Conservation (phyloP, 2,797 vertebrate genomes). For the Gymnodraco acuticeps region DNA sequence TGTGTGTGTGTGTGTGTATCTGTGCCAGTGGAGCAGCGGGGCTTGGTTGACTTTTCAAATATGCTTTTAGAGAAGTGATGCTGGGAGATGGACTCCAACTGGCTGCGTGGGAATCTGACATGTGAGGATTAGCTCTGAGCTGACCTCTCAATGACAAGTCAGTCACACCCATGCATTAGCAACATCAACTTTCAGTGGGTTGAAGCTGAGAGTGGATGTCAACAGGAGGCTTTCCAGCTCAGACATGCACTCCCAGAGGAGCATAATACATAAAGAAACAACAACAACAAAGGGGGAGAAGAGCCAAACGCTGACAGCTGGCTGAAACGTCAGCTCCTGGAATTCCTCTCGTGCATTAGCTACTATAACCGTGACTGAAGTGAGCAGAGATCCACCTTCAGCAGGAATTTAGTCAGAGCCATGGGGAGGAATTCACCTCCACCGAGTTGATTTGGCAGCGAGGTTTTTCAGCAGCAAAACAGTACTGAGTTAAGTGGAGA, state of each 20-base stretch:
- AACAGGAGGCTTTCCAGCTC: conserved; percentile 39
- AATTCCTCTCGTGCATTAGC: conserved; percentile 53
- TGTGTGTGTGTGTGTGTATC: not conserved
- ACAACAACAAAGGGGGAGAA: conserved; percentile 11
- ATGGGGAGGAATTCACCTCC: conserved; percentile 1
- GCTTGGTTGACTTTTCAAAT: conserved; percentile 43
- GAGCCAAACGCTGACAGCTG: conserved; percentile 32
- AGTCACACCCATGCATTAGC: conserved; percentile 27
- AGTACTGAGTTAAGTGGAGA: conserved; percentile 30
- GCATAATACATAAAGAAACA: conserved; percentile 13
- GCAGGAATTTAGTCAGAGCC: conserved; percentile 38
- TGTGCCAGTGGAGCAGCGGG: conserved; percentile 41
- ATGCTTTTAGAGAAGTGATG: conserved; percentile 38
- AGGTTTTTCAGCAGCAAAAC: conserved; percentile 11
- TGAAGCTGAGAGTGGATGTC: conserved; percentile 18
- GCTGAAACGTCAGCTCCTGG: conserved; percentile 49
- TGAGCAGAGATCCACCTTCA: conserved; percentile 33
- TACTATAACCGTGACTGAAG: conserved; percentile 30
- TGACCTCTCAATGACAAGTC: conserved; percentile 43
- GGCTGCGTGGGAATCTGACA: conserved; percentile 25
- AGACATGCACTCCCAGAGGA: conserved; percentile 24
- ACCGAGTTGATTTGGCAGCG: conserved; percentile 20
- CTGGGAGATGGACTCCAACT: conserved; percentile 3
- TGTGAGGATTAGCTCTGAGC: conserved; percentile 32
- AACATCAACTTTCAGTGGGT: conserved; percentile 20